These are phyloP conservation scores for Mesocricetus auratus DNA, from an alignment of 2,113 vertebrate species.

Conservation along the genomic window DNA sequence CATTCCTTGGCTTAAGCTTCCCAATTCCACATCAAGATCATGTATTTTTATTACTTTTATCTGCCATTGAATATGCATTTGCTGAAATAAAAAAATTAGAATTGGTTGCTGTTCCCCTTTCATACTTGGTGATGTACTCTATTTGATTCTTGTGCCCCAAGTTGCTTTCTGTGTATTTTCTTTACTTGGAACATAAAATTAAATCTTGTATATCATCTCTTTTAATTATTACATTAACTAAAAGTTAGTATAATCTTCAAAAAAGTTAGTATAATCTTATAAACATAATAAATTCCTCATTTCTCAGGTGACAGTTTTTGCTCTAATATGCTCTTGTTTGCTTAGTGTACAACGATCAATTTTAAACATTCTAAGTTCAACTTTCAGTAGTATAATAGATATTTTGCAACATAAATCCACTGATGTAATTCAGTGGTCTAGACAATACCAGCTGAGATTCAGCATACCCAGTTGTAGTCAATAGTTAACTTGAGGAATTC, in stretches of 20 bases:
- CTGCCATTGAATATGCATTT: background rate
- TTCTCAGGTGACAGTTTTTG: background rate
- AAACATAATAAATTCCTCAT: background rate
- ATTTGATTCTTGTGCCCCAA: background rate
- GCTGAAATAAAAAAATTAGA: background rate
- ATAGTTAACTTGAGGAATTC: background rate
- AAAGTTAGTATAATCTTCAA: background rate
- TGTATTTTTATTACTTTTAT: too few relatives aligned
- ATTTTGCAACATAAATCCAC: background rate
- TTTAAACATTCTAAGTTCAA: background rate
- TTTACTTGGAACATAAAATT: background rate
- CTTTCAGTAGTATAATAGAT: background rate
- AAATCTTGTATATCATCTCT: background rate
- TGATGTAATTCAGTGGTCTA: background rate
- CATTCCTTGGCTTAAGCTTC: background rate
- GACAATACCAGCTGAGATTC: background rate
- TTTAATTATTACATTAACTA: background rate
- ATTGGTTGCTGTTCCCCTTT: background rate
- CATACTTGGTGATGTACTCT: background rate
- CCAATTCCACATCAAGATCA: background rate
- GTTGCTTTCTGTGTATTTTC: background rate
- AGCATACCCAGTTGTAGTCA: background rate
- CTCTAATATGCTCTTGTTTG: background rate
- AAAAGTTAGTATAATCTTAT: background rate
- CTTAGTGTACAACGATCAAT: background rate